Conservation (phyloP, 2,888 invertebrate genomes). For the Drosophila mayaguana region DNA sequence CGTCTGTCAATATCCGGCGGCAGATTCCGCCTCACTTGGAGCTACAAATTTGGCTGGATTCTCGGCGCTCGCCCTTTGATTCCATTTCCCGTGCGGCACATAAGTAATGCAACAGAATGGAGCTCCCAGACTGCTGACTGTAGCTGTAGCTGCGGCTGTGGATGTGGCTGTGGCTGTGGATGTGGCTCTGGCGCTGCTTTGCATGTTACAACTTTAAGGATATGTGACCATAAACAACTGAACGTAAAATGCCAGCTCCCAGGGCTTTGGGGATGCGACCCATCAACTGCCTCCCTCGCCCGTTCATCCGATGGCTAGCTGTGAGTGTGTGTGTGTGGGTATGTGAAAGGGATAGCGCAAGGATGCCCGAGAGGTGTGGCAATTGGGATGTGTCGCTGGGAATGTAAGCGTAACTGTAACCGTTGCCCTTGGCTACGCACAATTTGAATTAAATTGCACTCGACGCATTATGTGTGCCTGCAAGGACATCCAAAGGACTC, state of each 20-base stretch:
- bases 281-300: conserved; percentile 2
- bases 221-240: conserved; percentile 75
- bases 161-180: background rate
- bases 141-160: conserved; percentile 5
- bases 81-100: conserved; percentile 58
- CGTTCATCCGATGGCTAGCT: background rate
- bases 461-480: conserved; percentile 62
- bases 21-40: conserved; percentile 39
- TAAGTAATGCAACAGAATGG: conserved; percentile 47
- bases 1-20: conserved; percentile 72
- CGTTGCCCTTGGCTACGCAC: conserved; percentile 76
- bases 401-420: conserved; percentile 27
- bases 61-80: conserved; percentile 50
- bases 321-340: background rate
- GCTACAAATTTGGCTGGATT: conserved; percentile 61
- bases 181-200: conserved; percentile 22
- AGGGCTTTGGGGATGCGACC: conserved; percentile 46
- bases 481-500: conserved; percentile 3
- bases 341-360: conserved; percentile 3
- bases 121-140: background rate
- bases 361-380: background rate
- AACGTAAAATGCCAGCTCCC: conserved; percentile 66
- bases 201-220: conserved; percentile 65
- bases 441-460: conserved; percentile 80
- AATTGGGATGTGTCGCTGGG: conserved; percentile 8